These are phyloP conservation scores for Lycaon pictus DNA, from an alignment of 2,113 vertebrate genomes.

Conservation along the genomic window DNA sequence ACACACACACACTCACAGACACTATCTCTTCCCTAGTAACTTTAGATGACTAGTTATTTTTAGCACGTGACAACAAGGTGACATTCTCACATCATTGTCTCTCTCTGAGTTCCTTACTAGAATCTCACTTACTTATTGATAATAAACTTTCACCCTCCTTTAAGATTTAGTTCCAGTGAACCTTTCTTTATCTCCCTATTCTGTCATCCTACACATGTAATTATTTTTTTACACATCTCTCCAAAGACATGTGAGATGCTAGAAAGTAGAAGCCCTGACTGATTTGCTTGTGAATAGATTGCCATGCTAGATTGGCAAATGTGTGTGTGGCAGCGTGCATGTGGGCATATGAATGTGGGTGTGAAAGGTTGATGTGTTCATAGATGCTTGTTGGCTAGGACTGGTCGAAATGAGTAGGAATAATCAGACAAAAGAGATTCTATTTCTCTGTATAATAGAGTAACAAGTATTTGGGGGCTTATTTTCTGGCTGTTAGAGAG, in stretches of 20 bases:
- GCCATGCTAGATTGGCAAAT: neutral
- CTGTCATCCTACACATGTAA: neutral
- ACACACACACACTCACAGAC: neutral
- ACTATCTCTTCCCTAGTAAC: neutral
- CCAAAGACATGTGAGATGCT: neutral
- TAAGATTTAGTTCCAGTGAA: neutral
- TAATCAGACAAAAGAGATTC: neutral
- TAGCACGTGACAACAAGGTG: neutral
- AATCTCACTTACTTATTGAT: neutral
- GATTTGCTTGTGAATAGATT: neutral
- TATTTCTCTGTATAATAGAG: neutral
- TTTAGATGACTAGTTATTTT: neutral
- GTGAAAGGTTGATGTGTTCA: neutral
- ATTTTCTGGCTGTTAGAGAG: neutral
- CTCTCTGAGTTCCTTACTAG: neutral
- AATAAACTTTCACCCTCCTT: neutral
- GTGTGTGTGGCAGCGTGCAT: fast-evolving
- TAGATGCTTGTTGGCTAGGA: neutral
- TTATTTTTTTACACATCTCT: neutral
- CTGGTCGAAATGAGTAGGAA: neutral
- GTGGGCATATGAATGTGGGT: neutral
- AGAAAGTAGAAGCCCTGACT: neutral
- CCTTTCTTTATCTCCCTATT: neutral
- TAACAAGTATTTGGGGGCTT: neutral
- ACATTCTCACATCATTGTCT: neutral